phyloP scores from a whole-genome alignment of 2,888 invertebrate species.

The Nomada lathburiana region DNA sequence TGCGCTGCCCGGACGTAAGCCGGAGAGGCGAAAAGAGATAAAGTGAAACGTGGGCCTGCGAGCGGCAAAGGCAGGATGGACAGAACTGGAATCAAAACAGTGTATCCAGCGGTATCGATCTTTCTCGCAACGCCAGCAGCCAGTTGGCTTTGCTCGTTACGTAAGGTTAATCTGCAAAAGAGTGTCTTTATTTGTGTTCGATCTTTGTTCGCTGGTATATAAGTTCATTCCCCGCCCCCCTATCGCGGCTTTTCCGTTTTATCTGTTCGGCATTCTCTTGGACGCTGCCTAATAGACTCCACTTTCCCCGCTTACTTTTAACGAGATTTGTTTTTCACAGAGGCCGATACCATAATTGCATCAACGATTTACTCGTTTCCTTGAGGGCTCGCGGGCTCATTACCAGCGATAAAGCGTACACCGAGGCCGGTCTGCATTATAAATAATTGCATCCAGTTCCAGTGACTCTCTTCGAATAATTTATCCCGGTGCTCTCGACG shows the following conservation, averaged over 20 bases:
- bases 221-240: not conserved
- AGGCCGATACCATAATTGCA: slow-evolving; percentile 30
- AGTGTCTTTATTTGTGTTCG: slow-evolving; percentile 49
- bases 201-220: slow-evolving; percentile 45
- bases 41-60: slow-evolving; percentile 8
- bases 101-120: slow-evolving; percentile 44
- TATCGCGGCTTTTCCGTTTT: not conserved
- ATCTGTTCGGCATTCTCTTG: slow-evolving; percentile 34
- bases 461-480: slow-evolving; percentile 35
- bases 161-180: slow-evolving; percentile 54
- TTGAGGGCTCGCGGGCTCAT: slow-evolving; percentile 51
- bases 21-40: slow-evolving; percentile 21
- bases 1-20: slow-evolving; percentile 2
- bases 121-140: slow-evolving; percentile 2
- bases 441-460: slow-evolving; percentile 21
- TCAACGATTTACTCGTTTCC: slow-evolving; percentile 51
- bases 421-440: not conserved
- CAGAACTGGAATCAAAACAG: slow-evolving; percentile 42
- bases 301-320: slow-evolving; percentile 57
- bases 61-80: slow-evolving; percentile 16
- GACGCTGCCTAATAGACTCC: slow-evolving; percentile 55
- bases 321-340: slow-evolving; percentile 54
- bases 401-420: slow-evolving; percentile 40
- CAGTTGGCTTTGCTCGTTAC: slow-evolving; percentile 44
- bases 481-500: not conserved